These are phyloP conservation scores for Apantesis nais DNA, from an alignment of 2,888 invertebrate genomes.

Conservation along the genomic window DNA sequence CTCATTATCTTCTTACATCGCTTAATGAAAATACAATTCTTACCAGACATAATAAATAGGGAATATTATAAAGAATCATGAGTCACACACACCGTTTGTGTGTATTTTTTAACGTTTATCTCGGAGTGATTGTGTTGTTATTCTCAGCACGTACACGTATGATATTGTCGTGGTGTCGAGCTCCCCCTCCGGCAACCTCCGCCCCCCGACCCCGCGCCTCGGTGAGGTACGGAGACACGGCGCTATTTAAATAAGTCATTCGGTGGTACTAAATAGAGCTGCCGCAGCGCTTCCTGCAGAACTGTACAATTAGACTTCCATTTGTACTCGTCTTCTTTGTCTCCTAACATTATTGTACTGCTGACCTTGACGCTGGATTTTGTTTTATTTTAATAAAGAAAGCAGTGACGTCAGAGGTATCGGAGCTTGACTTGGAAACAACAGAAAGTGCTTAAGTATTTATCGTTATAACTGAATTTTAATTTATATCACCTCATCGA, in stretches of 20 bases:
- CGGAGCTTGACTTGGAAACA: neutral
- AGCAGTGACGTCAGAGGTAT: neutral
- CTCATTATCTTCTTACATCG: too few relatives aligned
- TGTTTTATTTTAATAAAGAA: constrained; percentile 2
- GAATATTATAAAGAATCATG: constrained; percentile 17
- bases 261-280: constrained; percentile 18
- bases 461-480: neutral
- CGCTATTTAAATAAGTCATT: constrained; percentile 24
- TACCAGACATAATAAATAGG: constrained; percentile 28
- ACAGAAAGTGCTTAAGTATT: neutral
- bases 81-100: constrained; percentile 22
- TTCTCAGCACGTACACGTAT: constrained; percentile 38
- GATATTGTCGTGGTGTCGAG: constrained; percentile 24
- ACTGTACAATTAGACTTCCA: neutral
- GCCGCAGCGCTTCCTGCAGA: constrained; percentile 1
- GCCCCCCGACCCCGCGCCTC: neutral
- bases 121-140: constrained; percentile 21
- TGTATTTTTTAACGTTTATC: constrained; percentile 32
- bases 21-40: neutral
- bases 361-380: neutral
- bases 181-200: neutral
- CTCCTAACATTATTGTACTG: neutral
- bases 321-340: neutral
- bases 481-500: neutral
- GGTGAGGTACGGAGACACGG: neutral